A percentile compares a stretch with the other conserved stretches of the same genome.
Conservation (phyloP, 92 coral and sea anemone species). For the Diadumene lineata region DNA sequence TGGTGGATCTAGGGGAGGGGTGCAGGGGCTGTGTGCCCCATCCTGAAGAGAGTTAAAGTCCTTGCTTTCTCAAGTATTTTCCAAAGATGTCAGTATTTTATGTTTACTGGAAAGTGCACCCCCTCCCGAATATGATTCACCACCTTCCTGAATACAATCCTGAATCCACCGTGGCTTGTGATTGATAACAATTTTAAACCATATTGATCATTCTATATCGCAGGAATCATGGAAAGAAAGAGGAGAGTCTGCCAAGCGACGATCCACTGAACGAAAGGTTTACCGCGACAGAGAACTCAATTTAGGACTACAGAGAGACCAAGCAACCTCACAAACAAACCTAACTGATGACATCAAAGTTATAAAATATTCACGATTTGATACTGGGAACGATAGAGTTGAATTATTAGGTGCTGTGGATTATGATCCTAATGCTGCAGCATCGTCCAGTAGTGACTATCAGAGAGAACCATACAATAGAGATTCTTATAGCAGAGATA, state of each 20-base stretch:
- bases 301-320: constrained; percentile 47
- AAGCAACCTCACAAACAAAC: constrained; percentile 82
- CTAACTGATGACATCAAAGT: constrained; percentile 70
- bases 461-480: constrained; percentile 37
- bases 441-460: constrained; percentile 42
- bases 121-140: no score
- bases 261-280: constrained; percentile 47
- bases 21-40: no score
- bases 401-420: constrained; percentile 87
- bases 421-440: constrained; percentile 59
- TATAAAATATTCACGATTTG: constrained; percentile 73
- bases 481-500: constrained; percentile 16
- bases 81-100: no score
- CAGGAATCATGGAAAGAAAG: constrained; percentile 90
- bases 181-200: no score
- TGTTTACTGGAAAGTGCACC: no score
- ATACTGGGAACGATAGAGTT: constrained; percentile 79
- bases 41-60: no score
- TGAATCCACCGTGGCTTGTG: no score
- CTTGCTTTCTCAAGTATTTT: no score
- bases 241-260: constrained; percentile 80
- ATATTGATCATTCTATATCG: no score
- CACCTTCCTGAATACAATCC: no score
- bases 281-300: constrained; percentile 45
- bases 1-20: no score